Base-by-base conservation (phyloP, 2,113 vertebrate species). In the Ceratotherium simum region DNA sequence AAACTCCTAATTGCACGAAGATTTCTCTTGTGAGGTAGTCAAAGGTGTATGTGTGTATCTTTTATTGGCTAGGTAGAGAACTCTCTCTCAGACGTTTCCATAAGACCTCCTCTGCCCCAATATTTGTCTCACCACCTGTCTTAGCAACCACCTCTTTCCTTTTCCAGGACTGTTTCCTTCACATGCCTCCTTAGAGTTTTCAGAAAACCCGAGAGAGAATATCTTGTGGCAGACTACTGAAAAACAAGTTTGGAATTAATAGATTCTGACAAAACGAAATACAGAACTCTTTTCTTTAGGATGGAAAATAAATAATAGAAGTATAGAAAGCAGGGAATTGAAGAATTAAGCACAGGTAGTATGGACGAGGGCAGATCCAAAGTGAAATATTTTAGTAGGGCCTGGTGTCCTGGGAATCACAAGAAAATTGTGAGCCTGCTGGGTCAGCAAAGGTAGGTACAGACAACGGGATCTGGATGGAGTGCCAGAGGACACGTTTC, bases 401-500 rank as follows among this genome's bases (percentile, higher is more conserved):
- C 1, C 13, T 69, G 13, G 2, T 36, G 7, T 62, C 64, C 31
- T 46, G 3, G 27, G 23, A n/a, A 65, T 65, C 8, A 13, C 10
- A 69, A 67, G 17, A 75, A 72, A 60, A 60, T 4, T 2, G 5
- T 17, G 9, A 56, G 18, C 1, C 3, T 21, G 0, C 27, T 33
- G 4, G 11, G 2, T 90, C 3, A 62, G 33, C 11, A 58, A 58
- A 69, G 21, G 3, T 31, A 48, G 3, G 13, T 12, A 17, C 0
- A 11, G 39, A 51, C 7, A 20, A 23, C 4, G 8, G 42, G 0
- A 10, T 14, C 3, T 48, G 14, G 7, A 25, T 36, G 6, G 4
- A 42, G 0, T 9, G 6, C 3, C 25, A 42, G n/a, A 69, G 33
- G 8, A 65, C 70, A 29, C 1, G 3, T 31, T n/a, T 36, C 10